Evolutionary conservation across 1,140 invertebrate genomes (phyloP).

Genomic region (Pseudoatta argentina): DNA sequence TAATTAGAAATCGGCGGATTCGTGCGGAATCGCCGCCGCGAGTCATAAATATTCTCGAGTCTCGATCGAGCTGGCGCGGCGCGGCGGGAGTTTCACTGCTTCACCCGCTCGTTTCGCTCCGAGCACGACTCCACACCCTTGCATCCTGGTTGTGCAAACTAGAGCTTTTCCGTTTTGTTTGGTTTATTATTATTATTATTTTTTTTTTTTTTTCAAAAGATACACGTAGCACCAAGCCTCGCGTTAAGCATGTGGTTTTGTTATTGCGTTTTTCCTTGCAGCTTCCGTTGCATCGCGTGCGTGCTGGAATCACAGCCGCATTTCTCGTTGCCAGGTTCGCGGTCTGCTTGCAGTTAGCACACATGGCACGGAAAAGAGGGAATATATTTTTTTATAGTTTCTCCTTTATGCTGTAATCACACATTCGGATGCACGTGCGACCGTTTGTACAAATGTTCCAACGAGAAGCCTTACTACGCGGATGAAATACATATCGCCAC

Average conservation of each 20-base stretch:
- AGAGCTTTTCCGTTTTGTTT: background rate
- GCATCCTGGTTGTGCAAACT: background rate
- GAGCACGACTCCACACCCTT: background rate
- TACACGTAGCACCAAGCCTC: slow-evolving; percentile 5
- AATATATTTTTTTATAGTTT: background rate
- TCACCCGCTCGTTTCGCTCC: slow-evolving; percentile 1
- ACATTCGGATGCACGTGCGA: background rate
- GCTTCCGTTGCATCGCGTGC: slow-evolving; percentile 42
- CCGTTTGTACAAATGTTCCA: background rate
- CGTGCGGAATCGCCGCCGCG: slow-evolving; percentile 35
- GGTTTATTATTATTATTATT: background rate
- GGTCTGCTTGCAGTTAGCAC: slow-evolving; percentile 14
- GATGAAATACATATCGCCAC: background rate
- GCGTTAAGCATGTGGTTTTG: slow-evolving; percentile 23
- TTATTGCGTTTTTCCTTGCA: slow-evolving; percentile 17
- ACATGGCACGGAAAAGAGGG: background rate
- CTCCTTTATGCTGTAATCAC: slow-evolving; percentile 16
- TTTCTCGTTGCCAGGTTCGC: slow-evolving; percentile 5
- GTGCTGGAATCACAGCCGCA: slow-evolving; percentile 1
- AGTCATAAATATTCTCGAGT: slow-evolving; percentile 25
- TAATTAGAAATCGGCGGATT: slow-evolving; percentile 52
- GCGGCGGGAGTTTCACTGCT: background rate
- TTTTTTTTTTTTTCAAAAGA: background rate
- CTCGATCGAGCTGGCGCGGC: background rate
- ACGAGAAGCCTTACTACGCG: background rate